Conservation (phyloP, 1,140 invertebrate species). For the Olivierus martensii region DNA sequence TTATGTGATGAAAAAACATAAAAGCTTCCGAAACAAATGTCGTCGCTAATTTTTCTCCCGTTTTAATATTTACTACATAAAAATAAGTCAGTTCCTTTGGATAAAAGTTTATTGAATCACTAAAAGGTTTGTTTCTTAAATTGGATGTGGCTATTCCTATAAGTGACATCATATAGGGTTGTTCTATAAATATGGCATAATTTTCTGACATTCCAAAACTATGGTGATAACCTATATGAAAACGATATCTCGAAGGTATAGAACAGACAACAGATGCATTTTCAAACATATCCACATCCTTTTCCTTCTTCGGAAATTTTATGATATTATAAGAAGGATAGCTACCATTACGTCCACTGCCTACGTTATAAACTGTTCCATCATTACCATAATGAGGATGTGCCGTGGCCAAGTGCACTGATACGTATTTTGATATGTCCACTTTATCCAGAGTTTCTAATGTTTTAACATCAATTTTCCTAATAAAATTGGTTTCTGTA, state of each 20-base stretch:
- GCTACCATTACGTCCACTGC: slow-evolving; percentile 4
- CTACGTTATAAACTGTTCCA: slow-evolving; percentile 25
- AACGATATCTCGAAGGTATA: slow-evolving; percentile 52
- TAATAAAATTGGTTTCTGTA: slow-evolving; percentile 31
- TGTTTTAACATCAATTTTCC: slow-evolving; percentile 29
- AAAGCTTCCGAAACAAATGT: slow-evolving; percentile 48
- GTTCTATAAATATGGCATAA: slow-evolving; percentile 69
- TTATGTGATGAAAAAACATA: slow-evolving; percentile 80
- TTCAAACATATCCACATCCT: background rate
- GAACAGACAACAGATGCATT: slow-evolving; percentile 40
- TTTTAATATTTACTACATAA: slow-evolving; percentile 43
- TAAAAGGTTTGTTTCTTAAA: no score
- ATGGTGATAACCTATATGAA: slow-evolving; percentile 75
- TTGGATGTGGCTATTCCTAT: no score
- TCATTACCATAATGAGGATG: slow-evolving; percentile 27
- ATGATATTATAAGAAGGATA: slow-evolving; percentile 2
- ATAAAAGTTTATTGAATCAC: no score
- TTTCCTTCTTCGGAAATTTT: slow-evolving; percentile 3
- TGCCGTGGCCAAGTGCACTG: slow-evolving; percentile 25
- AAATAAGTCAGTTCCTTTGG: no score
- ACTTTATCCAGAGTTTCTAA: slow-evolving; percentile 37
- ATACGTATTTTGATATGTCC: slow-evolving; percentile 7
- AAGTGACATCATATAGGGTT: slow-evolving; percentile 35
- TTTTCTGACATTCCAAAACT: slow-evolving; percentile 73
- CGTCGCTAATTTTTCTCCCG: slow-evolving; percentile 38